Evolutionary conservation across 2,113 vertebrate species (phyloP).

Genomic region (Nothoprocta perdicaria): DNA sequence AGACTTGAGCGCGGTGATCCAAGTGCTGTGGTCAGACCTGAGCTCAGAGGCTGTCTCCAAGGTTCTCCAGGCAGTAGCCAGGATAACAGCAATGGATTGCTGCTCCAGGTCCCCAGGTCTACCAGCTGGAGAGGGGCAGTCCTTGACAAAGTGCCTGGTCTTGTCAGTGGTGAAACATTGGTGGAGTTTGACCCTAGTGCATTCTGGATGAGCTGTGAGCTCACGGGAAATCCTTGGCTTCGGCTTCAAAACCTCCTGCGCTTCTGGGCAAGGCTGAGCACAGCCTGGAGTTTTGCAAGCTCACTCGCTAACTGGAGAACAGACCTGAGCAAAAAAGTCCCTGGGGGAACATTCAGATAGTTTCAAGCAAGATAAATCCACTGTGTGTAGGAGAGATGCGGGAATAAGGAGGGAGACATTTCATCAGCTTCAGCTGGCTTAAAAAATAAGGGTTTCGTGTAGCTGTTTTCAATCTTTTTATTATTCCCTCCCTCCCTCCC

Average conservation of each 20-base stretch:
- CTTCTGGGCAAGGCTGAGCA: conserved; percentile 1
- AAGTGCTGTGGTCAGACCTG: background rate
- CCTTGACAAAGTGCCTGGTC: background rate
- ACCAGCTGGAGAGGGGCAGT: background rate
- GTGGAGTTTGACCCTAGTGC: background rate
- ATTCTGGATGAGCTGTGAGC: background rate
- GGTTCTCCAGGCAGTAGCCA: rapidly evolving
- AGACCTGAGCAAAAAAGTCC: background rate
- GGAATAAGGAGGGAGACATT: background rate
- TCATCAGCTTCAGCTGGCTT: background rate
- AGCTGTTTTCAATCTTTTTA: background rate
- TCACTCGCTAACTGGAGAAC: background rate
- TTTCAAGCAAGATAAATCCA: background rate
- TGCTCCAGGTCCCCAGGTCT: background rate
- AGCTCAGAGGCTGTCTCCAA: background rate
- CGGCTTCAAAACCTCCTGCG: background rate
- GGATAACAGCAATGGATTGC: background rate
- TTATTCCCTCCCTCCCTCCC: too few species aligned
- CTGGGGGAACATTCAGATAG: background rate
- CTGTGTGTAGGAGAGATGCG: background rate
- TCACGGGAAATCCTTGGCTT: conserved; percentile 14
- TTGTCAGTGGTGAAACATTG: background rate
- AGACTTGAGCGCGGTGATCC: background rate
- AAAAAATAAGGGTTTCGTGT: background rate
- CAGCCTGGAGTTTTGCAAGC: background rate